These are phyloP conservation scores for Lithophane leautieri DNA, from an alignment of 2,888 invertebrate species.

Conservation along the genomic window DNA sequence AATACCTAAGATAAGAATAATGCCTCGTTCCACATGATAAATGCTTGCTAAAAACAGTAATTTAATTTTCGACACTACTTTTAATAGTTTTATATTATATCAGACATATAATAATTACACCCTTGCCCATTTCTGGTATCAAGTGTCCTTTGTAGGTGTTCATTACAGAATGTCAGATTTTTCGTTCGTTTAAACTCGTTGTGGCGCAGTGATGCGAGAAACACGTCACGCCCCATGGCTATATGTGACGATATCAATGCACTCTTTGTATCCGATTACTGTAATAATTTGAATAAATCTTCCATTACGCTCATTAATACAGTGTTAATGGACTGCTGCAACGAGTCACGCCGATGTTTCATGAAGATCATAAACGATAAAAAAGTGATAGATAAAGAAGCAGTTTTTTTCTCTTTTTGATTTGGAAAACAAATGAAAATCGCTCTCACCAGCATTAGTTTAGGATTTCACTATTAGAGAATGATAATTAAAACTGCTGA, in stretches of 20 bases:
- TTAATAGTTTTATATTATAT: conserved; percentile 32
- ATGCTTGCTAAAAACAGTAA: too few relatives aligned
- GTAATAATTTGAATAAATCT: conserved; percentile 65
- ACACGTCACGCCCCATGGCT: conserved; percentile 78
- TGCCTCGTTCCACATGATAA: too few relatives aligned
- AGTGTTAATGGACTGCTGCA: conserved; percentile 66
- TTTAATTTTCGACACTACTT: conserved; percentile 7
- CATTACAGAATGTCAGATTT: conserved; percentile 80
- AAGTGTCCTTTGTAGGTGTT: conserved; percentile 70
- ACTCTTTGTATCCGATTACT: conserved; percentile 65
- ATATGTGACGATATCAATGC: conserved; percentile 69
- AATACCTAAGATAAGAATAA: too few relatives aligned
- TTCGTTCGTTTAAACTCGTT: conserved; percentile 81
- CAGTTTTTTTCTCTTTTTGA: background rate
- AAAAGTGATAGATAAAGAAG: conserved; percentile 1
- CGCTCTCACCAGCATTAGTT: background rate
- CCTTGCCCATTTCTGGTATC: conserved; percentile 48
- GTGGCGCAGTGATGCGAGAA: conserved; percentile 75
- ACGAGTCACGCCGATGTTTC: conserved; percentile 42
- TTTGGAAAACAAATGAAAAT: conserved; percentile 8
- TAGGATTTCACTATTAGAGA: background rate
- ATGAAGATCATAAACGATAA: conserved; percentile 15
- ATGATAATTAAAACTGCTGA: background rate
- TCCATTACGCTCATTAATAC: conserved; percentile 62
- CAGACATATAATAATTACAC: conserved; percentile 32